Percentiles rank a stretch among this genome's conserved stretches.
These are phyloP conservation scores for Diogma glabrata DNA, from an alignment of 2,888 invertebrate species.

Conservation along the genomic window DNA sequence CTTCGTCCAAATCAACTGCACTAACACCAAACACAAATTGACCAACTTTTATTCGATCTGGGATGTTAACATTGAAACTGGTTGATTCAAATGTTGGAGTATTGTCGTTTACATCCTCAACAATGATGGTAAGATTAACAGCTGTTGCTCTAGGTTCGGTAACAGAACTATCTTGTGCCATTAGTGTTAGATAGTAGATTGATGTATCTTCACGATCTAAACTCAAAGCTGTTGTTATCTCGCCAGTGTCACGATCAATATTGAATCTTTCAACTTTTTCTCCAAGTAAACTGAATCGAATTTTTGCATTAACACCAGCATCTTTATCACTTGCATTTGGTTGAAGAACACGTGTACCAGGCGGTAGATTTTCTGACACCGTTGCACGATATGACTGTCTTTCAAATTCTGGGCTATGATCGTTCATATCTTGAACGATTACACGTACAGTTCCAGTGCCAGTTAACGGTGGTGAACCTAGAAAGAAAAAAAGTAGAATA, in stretches of 20 bases:
- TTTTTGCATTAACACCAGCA: conserved; percentile 72
- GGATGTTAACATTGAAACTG: conserved; percentile 67
- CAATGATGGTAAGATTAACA: conserved; percentile 67
- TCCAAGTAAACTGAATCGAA: conserved; percentile 74
- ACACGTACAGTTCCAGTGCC: conserved; percentile 85
- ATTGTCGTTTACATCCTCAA: conserved; percentile 79
- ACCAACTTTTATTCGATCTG: conserved; percentile 66
- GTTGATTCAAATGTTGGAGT: conserved; percentile 63
- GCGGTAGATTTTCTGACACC: conserved; percentile 71
- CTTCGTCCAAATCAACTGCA: conserved; percentile 74
- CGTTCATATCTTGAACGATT: conserved; percentile 87
- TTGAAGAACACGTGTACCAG: conserved; percentile 64
- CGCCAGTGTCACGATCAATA: conserved; percentile 67
- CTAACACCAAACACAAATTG: conserved; percentile 86
- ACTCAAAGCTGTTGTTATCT: conserved; percentile 57
- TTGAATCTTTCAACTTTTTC: conserved; percentile 70
- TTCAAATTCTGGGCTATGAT: conserved; percentile 81
- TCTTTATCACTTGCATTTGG: conserved; percentile 75
- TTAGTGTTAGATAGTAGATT: conserved; percentile 66
- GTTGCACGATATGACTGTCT: conserved; percentile 65
- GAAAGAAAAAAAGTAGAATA: conserved; percentile 28
- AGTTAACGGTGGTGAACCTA: conserved; percentile 84
- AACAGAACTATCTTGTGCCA: conserved; percentile 80
- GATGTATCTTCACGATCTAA: conserved; percentile 71
- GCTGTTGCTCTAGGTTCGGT: conserved; percentile 74